Evolutionary conservation across 1,140 invertebrate species (phyloP).

Genomic region (Drosophila parvula): DNA sequence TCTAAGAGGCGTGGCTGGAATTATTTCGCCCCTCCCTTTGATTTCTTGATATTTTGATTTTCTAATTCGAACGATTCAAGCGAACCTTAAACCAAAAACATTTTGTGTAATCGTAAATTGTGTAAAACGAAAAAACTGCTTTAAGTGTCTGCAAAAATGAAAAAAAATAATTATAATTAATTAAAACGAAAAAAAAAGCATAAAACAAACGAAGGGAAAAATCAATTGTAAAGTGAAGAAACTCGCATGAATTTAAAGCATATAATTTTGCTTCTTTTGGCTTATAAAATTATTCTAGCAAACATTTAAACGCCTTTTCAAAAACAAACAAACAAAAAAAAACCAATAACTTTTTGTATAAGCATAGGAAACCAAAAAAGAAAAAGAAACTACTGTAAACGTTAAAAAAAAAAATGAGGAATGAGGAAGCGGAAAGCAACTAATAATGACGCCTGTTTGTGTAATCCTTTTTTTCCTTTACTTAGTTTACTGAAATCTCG

Average conservation of each 20-base stretch:
- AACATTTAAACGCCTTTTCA: slow-evolving; percentile 51
- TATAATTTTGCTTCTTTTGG: slow-evolving; percentile 70
- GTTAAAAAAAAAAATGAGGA: slow-evolving; percentile 18
- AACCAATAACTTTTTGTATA: slow-evolving; percentile 32
- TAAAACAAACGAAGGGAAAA: slow-evolving; percentile 3
- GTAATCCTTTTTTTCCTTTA: slow-evolving; percentile 8
- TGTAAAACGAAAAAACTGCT: slow-evolving; percentile 66
- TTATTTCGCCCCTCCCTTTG: slow-evolving; percentile 6
- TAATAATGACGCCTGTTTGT: slow-evolving; percentile 33
- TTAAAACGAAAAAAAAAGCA: slow-evolving; percentile 4
- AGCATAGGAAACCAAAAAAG: slow-evolving; percentile 10
- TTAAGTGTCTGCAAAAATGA: slow-evolving; percentile 63
- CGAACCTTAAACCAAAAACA: slow-evolving; percentile 11
- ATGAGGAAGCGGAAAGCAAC: slow-evolving; percentile 9
- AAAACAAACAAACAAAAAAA: slow-evolving; percentile 28
- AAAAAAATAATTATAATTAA: slow-evolving; percentile 28
- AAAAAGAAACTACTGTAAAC: slow-evolving; percentile 11
- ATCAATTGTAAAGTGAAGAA: slow-evolving; percentile 41
- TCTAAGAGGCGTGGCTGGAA: slow-evolving; percentile 58
- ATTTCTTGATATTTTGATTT: slow-evolving; percentile 19
- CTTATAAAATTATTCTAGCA: slow-evolving; percentile 53
- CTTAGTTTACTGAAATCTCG: slow-evolving; percentile 10
- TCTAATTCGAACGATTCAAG: slow-evolving; percentile 19
- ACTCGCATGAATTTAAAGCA: slow-evolving; percentile 64
- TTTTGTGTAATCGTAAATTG: slow-evolving; percentile 40